Percentiles rank a stretch among this genome's conserved stretches.
These are phyloP conservation scores for Seira sanloemensis DNA, from an alignment of 2,888 invertebrate species.

Conservation along the genomic window DNA sequence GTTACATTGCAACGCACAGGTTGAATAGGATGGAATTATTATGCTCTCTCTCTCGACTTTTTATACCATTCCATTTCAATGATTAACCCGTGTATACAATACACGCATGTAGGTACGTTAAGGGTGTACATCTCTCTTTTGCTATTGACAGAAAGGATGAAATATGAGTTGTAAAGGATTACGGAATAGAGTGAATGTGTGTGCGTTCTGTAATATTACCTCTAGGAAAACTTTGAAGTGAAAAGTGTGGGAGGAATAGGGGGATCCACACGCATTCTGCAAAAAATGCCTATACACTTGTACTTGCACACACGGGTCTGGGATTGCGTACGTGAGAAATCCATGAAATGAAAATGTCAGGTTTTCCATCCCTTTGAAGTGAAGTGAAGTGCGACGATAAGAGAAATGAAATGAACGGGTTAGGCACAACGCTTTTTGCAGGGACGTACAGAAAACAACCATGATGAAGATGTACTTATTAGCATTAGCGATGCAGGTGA, in stretches of 20 bases:
- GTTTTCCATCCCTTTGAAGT: no score
- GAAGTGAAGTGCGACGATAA: constrained; percentile 6
- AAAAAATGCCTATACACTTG: neutral
- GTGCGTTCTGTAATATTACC: neutral
- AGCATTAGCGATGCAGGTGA: no score
- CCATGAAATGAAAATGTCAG: neutral
- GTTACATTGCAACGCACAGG: neutral
- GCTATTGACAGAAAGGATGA: neutral
- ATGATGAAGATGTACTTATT: no score
- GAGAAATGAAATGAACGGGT: constrained; percentile 1
- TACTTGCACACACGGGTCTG: neutral
- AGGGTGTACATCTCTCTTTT: neutral
- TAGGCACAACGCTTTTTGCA: neutral
- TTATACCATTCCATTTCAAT: neutral
- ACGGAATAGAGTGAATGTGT: neutral
- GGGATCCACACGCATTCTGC: no score
- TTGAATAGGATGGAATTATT: neutral
- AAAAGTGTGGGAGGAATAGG: neutral
- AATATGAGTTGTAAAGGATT: neutral
- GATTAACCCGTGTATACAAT: neutral
- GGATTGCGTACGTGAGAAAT: neutral
- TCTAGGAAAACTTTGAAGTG: no score
- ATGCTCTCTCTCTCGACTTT: neutral
- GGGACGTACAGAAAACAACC: no score
- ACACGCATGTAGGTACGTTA: no score